A percentile compares a stretch with the other conserved stretches of the same genome.
phyloP scores from a whole-genome alignment of 2,797 vertebrate genomes.

The Jordanella pulchra region DNA sequence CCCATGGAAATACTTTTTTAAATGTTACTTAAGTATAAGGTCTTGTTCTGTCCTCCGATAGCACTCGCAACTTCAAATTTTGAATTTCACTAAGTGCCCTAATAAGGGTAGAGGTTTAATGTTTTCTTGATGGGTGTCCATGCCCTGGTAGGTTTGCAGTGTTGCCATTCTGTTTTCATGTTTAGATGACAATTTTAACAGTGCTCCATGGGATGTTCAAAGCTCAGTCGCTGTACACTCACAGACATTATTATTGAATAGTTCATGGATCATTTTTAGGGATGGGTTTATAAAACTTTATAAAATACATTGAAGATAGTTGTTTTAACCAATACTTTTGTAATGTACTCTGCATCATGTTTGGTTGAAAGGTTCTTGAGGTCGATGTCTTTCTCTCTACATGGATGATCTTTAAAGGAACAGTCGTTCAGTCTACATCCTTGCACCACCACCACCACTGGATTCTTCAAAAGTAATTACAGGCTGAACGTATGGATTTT shows the following conservation, averaged over 20 bases:
- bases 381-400: slow-evolving; percentile 36
- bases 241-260: not conserved
- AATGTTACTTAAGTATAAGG: too few relatives aligned
- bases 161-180: not conserved
- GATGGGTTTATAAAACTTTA: not conserved
- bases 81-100: not conserved
- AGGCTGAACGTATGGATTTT: slow-evolving; percentile 70
- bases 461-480: slow-evolving; percentile 75
- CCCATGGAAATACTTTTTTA: too few relatives aligned
- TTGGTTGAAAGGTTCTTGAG: slow-evolving; percentile 31
- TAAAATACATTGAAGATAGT: not conserved
- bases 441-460: slow-evolving; percentile 28
- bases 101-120: not conserved
- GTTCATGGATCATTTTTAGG: not conserved
- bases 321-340: not conserved
- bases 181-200: not conserved
- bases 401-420: slow-evolving; percentile 39
- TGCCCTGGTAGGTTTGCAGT: not conserved
- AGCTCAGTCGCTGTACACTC: not conserved
- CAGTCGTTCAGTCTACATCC: slow-evolving; percentile 58
- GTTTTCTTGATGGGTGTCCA: not conserved
- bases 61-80: too few relatives aligned
- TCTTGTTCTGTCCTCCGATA: too few relatives aligned
- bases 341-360: slow-evolving; percentile 14
- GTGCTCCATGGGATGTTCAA: not conserved